Percentiles rank a stretch among this genome's conserved stretches.
These are phyloP conservation scores for Drosophila limbata DNA, from an alignment of 2,888 invertebrate genomes.

Conservation along the genomic window DNA sequence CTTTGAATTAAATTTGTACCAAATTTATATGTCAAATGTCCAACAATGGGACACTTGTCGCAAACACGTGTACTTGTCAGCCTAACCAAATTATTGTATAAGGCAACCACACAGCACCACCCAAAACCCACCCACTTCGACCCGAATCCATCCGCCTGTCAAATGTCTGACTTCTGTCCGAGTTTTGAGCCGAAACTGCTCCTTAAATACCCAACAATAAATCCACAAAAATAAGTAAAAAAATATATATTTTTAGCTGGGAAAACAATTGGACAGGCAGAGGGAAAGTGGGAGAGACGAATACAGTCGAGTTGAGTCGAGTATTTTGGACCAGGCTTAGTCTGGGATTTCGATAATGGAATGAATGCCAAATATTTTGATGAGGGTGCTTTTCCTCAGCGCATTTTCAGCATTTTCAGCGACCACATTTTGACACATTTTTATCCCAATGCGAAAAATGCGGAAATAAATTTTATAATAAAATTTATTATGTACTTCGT, in stretches of 20 bases:
- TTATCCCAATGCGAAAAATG: constrained; percentile 40
- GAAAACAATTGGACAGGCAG: constrained; percentile 30
- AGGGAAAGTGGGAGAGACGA: not conserved
- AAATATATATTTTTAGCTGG: constrained; percentile 20
- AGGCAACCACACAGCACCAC: constrained; percentile 29
- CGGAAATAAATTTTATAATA: constrained; percentile 78
- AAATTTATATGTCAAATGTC: constrained; percentile 70
- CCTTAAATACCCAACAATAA: constrained; percentile 52
- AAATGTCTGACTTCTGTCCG: constrained; percentile 56
- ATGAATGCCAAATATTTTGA: constrained; percentile 83
- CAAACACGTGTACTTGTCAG: constrained; percentile 83
- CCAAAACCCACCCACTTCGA: constrained; percentile 13
- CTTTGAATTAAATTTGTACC: constrained; percentile 80
- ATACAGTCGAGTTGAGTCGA: constrained; percentile 6
- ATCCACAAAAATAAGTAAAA: constrained; percentile 33
- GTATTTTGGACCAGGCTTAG: constrained; percentile 53
- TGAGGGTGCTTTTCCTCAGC: constrained; percentile 63
- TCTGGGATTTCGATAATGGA: constrained; percentile 80
- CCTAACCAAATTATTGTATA: constrained; percentile 67
- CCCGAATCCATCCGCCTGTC: constrained; percentile 46
- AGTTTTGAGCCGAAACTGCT: constrained; percentile 52
- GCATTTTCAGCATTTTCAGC: constrained; percentile 43
- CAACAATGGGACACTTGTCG: constrained; percentile 74
- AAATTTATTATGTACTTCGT: constrained; percentile 78
- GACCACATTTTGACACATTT: constrained; percentile 79